phyloP scores from a whole-genome alignment of 2,113 vertebrate species.

The Rhinogobius similis region DNA sequence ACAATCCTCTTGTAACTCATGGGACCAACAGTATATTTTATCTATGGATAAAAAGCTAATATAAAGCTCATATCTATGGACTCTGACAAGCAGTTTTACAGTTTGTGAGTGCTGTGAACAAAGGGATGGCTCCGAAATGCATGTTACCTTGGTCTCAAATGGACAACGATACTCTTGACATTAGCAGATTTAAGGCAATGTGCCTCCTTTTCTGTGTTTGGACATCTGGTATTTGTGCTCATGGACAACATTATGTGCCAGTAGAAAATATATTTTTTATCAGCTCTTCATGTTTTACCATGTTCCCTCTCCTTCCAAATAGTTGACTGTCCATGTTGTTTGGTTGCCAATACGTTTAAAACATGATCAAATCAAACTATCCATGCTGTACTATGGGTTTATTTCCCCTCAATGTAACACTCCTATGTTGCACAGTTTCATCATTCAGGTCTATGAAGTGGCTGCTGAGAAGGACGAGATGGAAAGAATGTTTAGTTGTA shows the following conservation, averaged over 20 bases:
- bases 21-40: constrained; percentile 23
- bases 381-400: constrained; percentile 30
- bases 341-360: neutral
- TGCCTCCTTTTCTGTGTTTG: constrained; percentile 45
- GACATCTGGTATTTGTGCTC: constrained; percentile 20
- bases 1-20: constrained; percentile 23
- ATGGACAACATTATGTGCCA: constrained; percentile 4
- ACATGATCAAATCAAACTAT: neutral
- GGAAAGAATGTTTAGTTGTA: constrained; percentile 15
- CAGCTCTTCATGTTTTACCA: neutral
- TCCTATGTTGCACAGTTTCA: neutral
- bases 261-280: constrained; percentile 22
- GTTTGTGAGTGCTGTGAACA: neutral
- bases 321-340: constrained; percentile 7
- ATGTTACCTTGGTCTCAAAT: constrained; percentile 44
- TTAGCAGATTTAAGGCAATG: constrained; percentile 35
- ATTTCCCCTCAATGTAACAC: neutral
- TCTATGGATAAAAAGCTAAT: constrained; percentile 28
- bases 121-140: constrained; percentile 49
- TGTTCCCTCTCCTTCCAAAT: constrained; percentile 21
- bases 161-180: constrained; percentile 33
- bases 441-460: constrained; percentile 18
- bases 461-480: constrained; percentile 32
- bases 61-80: constrained; percentile 23
- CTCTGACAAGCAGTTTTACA: constrained; percentile 18